phyloP scores from a whole-genome alignment of 2,797 vertebrate genomes.

The Chelon auratus region DNA sequence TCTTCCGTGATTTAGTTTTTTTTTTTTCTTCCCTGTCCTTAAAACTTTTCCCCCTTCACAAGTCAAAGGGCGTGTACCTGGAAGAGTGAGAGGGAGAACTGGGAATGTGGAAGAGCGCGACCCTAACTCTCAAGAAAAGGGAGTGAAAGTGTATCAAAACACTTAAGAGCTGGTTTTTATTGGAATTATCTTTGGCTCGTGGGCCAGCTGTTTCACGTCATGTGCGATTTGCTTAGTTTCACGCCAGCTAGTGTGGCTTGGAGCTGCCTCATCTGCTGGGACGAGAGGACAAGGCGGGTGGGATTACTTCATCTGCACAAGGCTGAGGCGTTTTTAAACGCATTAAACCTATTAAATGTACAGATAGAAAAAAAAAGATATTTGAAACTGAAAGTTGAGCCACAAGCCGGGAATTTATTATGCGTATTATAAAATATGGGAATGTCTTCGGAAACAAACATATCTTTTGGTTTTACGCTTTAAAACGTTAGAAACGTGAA shows the following conservation, averaged over 20 bases:
- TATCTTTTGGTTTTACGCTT: background rate
- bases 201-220: slow-evolving; percentile 65
- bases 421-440: background rate
- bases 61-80: slow-evolving; percentile 89
- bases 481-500: background rate
- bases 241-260: slow-evolving; percentile 55
- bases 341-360: slow-evolving; percentile 27
- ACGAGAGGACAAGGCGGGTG: slow-evolving; percentile 55
- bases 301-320: slow-evolving; percentile 61
- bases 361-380: background rate
- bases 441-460: background rate
- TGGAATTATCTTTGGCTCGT: slow-evolving; percentile 51
- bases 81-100: slow-evolving; percentile 64
- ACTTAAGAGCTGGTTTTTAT: slow-evolving; percentile 45
- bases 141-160: slow-evolving; percentile 46
- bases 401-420: background rate
- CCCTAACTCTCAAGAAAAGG: slow-evolving; percentile 26
- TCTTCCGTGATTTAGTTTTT: slow-evolving; percentile 87
- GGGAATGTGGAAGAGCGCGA: slow-evolving; percentile 67
- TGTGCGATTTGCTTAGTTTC: slow-evolving; percentile 65
- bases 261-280: slow-evolving; percentile 49
- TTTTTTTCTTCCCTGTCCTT: slow-evolving; percentile 63
- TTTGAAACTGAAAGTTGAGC: background rate
- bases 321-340: slow-evolving; percentile 13
- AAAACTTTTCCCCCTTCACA: slow-evolving; percentile 80